phyloP scores from a whole-genome alignment of 2,797 vertebrate genomes.

The Nannoperca australis region DNA sequence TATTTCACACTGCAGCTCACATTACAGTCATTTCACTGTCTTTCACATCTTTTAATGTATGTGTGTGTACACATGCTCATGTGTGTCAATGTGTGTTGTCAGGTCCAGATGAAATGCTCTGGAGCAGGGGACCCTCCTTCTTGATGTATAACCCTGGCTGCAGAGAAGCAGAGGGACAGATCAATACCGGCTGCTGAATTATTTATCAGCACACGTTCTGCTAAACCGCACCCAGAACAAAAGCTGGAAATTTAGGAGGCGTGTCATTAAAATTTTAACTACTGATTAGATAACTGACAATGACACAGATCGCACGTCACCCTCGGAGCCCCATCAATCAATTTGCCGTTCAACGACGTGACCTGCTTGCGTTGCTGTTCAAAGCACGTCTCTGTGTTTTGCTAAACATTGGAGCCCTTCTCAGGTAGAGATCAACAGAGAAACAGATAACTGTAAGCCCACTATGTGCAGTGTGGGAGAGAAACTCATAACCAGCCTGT shows the following conservation, averaged over 20 bases:
- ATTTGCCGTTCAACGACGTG: not conserved
- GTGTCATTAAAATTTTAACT: slow-evolving; percentile 30
- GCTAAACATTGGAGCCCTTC: not conserved
- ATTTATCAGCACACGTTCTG: slow-evolving; percentile 72
- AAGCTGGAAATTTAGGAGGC: slow-evolving; percentile 13
- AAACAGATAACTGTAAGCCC: slow-evolving; percentile 6
- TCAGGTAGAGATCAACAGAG: slow-evolving; percentile 45
- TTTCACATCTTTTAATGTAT: not conserved
- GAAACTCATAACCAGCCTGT: slow-evolving; percentile 9
- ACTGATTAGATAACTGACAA: not conserved
- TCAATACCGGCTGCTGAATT: slow-evolving; percentile 82
- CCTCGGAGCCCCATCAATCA: not conserved
- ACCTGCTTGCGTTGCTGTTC: not conserved
- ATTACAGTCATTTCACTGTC: not conserved
- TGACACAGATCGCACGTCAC: not conserved
- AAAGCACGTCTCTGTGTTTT: slow-evolving; percentile 8
- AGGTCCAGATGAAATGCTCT: slow-evolving; percentile 59
- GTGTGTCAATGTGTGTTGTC: slow-evolving; percentile 19
- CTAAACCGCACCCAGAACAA: slow-evolving; percentile 32
- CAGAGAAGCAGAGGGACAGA: slow-evolving; percentile 65
- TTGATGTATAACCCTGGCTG: slow-evolving; percentile 61
- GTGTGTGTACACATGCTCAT: not conserved
- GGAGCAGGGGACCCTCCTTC: slow-evolving; percentile 39
- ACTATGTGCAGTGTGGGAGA: slow-evolving; percentile 12
- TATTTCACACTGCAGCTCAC: slow-evolving; percentile 2